Base-by-base conservation (phyloP, 37 sponge, comb jelly and placozoan species). In the Dysidea cf. avara region DNA sequence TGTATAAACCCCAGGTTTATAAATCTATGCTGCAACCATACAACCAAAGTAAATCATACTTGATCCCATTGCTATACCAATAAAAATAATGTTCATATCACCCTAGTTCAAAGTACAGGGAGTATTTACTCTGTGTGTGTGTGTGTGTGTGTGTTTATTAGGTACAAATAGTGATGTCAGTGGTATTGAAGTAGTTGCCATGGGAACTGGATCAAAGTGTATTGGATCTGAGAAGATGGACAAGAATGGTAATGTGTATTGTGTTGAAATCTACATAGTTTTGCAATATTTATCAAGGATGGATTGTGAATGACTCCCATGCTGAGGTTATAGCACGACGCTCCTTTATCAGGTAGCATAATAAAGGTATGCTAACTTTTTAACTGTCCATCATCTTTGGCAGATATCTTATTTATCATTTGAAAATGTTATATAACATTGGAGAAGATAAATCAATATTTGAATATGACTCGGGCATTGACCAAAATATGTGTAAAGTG, bases 131-230 rank as follows among this genome's bases (percentile, higher is more conserved):
- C n/a, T n/a, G n/a, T n/a, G n/a, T n/a, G n/a, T n/a, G n/a, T n/a
- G n/a, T n/a, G n/a, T n/a, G n/a, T n/a, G n/a, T n/a, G n/a, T n/a
- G n/a, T n/a, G n/a, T n/a, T n/a, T n/a, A n/a, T n/a, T n/a, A n/a
- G n/a, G n/a, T n/a, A n/a, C n/a, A n/a, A n/a, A n/a, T n/a, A n/a
- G n/a, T n/a, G n/a, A n/a, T n/a, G n/a, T n/a, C 12, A 28, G 11
- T 31, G 18, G 7, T 14, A 28, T 74, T 7, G 35, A 77, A 39
- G 96, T 95, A 2, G 81, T 96, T 26, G 51, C 96, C 29, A 51
- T 96, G 72, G 96, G 90, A 39, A 96, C 96, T 54, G 96, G 96
- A 0, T 86, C 92, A 20, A 96, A 96, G 59, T 96, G 96, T 77
- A 81, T 96, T 40, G 96, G 92, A 51, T 46, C 68, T 7, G 48